These are phyloP conservation scores for Nyctibius grandis DNA, from an alignment of 2,797 vertebrate species.

Conservation along the genomic window DNA sequence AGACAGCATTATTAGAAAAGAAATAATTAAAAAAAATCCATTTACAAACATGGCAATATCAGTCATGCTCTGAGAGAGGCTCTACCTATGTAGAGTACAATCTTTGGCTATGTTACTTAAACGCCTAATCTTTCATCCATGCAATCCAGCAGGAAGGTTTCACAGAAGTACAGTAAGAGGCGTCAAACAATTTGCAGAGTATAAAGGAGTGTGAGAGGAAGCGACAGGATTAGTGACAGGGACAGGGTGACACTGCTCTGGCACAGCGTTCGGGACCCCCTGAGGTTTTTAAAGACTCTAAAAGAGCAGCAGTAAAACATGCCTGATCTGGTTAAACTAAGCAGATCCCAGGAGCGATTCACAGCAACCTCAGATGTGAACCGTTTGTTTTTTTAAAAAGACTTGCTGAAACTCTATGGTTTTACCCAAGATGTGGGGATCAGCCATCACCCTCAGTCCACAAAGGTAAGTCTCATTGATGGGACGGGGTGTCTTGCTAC, in stretches of 20 bases:
- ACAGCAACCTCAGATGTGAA: not conserved
- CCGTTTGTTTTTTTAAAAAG: not conserved
- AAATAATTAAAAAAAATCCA: not conserved
- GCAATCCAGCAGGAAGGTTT: conserved; percentile 22
- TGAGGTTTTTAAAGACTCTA: not conserved
- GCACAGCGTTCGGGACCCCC: not conserved
- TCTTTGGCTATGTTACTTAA: not conserved
- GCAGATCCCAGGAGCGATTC: not conserved
- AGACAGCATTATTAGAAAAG: not conserved
- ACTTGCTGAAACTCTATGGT: not conserved
- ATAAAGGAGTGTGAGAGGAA: not conserved
- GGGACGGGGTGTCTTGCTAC: not conserved
- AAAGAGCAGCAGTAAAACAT: not conserved
- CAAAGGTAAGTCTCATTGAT: fast-evolving
- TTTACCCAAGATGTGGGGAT: not conserved
- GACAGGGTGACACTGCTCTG: not conserved
- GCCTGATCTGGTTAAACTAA: not conserved
- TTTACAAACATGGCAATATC: not conserved
- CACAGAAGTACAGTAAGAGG: not conserved
- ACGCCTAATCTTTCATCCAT: conserved; percentile 13
- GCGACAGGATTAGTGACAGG: conserved; percentile 26
- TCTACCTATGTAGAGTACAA: not conserved
- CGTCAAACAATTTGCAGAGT: not conserved
- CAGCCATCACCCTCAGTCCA: not conserved
- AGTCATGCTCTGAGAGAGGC: not conserved